Percentiles rank a stretch among this genome's conserved stretches.
phyloP scores from a whole-genome alignment of 2,113 vertebrate genomes.

The Sturnira hondurensis region DNA sequence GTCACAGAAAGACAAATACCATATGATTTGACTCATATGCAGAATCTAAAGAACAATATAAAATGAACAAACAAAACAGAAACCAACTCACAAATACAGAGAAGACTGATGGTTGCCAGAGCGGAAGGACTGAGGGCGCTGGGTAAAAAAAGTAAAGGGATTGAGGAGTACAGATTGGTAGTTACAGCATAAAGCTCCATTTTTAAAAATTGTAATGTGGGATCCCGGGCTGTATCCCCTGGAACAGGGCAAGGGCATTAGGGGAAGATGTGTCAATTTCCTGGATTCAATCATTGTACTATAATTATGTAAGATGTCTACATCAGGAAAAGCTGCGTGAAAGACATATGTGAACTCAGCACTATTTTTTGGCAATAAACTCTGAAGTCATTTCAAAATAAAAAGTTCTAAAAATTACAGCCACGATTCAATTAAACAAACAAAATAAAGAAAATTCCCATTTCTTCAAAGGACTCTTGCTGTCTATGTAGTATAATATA shows the following conservation, averaged over 20 bases:
- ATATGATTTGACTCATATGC: background rate
- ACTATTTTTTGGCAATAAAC: background rate
- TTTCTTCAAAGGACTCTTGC: background rate
- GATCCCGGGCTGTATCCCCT: background rate
- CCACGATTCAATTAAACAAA: background rate
- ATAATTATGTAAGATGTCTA: background rate
- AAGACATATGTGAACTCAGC: background rate
- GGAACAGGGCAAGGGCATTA: background rate
- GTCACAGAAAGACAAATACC: background rate
- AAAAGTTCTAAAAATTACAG: background rate
- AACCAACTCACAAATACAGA: background rate
- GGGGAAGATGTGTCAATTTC: background rate
- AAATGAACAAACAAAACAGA: background rate
- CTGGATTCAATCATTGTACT: background rate
- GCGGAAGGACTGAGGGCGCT: background rate
- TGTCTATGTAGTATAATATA: background rate
- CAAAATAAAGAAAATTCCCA: background rate
- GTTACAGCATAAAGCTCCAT: background rate
- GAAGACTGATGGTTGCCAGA: background rate
- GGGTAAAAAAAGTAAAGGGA: background rate
- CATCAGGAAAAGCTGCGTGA: background rate
- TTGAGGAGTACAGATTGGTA: background rate
- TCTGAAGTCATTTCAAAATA: constrained; percentile 40
- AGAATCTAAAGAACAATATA: background rate
- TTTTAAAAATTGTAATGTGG: background rate